Evolutionary conservation across 2,888 invertebrate genomes (phyloP), one percentile per base, ranked within the genome.

Genomic region (Tanytarsus gracilentus): DNA sequence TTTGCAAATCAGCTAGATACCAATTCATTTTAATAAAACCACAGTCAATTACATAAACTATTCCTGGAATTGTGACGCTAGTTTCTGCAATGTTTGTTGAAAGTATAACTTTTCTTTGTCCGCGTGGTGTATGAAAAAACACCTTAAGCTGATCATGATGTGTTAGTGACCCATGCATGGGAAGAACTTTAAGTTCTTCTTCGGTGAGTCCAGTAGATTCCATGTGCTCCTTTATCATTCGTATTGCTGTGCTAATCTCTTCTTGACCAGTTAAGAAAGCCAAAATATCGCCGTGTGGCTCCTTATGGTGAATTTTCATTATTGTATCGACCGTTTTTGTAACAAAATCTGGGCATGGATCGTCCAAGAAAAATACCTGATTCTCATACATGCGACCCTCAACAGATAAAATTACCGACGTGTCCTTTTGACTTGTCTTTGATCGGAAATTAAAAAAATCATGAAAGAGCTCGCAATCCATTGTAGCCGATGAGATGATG

Each of bases 71-170:
- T 0, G 98, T 98, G 16, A 98, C 83, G 1, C 96, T 95, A 0
- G 98, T 92, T 74, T 99, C 98, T 0, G 98, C 97, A 58, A 99
- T 89, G 69, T 98, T 98, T 0, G 97, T 98, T 0, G 97, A 89
- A 4, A 98, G 77, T 0, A 99, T 83, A 21, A 97, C 84, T 75
- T 97, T 98, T 26, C 98, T 77, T 0, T 83, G 81, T 29, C 84
- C 84, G 63, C 80, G 79, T 1, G 83, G 82, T 0, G 84, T 78
- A 8, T 76, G 76, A 66, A 85, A 83, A 70, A 96, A 95, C 1
- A 89, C 94, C 68, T 85, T 85, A 62, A 90, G 70, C 71, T 91
- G 88, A 63, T 90, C 88, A 44, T 79, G 75, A 66, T 84, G 81
- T 0, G 94, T 86, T 61, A 98, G 75, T 29, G 91, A 87, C 3